phyloP scores from a whole-genome alignment of 2,797 vertebrate species.

The Ceyx erithaca region DNA sequence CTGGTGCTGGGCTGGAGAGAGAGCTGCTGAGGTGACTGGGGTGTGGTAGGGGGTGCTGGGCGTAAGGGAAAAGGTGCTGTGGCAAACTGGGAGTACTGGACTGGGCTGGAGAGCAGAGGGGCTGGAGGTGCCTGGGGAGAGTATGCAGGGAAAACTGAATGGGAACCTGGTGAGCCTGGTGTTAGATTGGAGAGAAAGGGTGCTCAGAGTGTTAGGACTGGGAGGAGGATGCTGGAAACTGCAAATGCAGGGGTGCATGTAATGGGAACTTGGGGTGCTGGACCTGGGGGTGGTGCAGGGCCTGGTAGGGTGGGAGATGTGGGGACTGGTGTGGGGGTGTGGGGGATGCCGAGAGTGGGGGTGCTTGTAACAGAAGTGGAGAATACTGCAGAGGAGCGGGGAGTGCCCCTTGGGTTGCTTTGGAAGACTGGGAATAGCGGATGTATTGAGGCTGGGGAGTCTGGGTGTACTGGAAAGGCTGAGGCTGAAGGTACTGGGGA shows the following conservation, averaged over 20 bases:
- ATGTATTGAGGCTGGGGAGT: neutral
- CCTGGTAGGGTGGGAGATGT: no score
- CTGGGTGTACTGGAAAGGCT: neutral
- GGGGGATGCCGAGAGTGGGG: neutral
- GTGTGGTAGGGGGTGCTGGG: neutral
- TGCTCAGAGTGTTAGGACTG: fast-evolving
- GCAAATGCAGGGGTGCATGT: neutral
- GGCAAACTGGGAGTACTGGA: neutral
- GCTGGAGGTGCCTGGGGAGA: neutral
- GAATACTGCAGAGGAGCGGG: neutral
- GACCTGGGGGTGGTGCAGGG: neutral
- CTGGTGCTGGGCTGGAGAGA: neutral
- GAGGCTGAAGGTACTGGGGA: neutral
- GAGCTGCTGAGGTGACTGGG: neutral
- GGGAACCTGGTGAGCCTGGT: neutral
- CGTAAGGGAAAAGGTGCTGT: no score
- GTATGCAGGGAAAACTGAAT: neutral
- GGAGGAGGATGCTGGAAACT: neutral
- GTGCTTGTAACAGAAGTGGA: neutral
- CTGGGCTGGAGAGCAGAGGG: neutral
- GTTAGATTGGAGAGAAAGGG: neutral
- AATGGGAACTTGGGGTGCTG: neutral
- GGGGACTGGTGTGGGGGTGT: neutral
- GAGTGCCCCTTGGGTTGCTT: neutral
- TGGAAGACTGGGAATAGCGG: neutral